Evolutionary conservation across 2,888 invertebrate genomes (phyloP), one percentile per base, ranked within the genome.

Genomic region (Agrotis clavis): DNA sequence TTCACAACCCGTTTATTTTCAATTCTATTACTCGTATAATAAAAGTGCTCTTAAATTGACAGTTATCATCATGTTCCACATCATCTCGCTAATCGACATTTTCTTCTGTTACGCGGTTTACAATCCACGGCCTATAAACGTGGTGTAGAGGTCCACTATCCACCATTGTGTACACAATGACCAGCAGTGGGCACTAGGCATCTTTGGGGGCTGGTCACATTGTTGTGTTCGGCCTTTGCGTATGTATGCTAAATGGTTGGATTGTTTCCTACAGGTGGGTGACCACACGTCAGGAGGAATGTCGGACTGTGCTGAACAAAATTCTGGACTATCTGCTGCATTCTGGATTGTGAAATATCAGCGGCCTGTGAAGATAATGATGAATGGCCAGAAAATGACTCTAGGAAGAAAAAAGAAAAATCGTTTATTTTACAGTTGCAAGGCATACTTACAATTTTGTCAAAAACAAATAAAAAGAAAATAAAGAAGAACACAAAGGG

Each of bases 191-290:
- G 64, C 74, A 71, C 72, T 84, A 81, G 72, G 84, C 79, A 77
- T 86, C 84, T 84, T 85, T 80, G 71, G 74, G 74, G 82, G 70
- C 78, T 84, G 71, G 72, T 72, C 77, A 74, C 78, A 81, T 81
- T 84, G 79, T 80, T 77, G 74, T 72, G 83, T 82, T 84, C 86
- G 87, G 84, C 85, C 85, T 89, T 93, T 93, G 91, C 94, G 91
- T 92, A 91, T 91, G 91, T 92, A 94, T 90, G 94, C 94, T 95
- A 95, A 95, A 94, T 92, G 92, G 90, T 89, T 87, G 90, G 89
- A 94, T 94, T 94, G 92, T 94, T 93, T 91, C 90, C 90, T 89
- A 87, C 77, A 54, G 45, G 74, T 92, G 88, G 88, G 89, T 87
- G 53, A 89, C 94, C 89, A 94, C 84, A 54, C 64, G 30, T 63